Base-by-base conservation (phyloP, 2,113 vertebrate species). In the Oreochromis aureus region DNA sequence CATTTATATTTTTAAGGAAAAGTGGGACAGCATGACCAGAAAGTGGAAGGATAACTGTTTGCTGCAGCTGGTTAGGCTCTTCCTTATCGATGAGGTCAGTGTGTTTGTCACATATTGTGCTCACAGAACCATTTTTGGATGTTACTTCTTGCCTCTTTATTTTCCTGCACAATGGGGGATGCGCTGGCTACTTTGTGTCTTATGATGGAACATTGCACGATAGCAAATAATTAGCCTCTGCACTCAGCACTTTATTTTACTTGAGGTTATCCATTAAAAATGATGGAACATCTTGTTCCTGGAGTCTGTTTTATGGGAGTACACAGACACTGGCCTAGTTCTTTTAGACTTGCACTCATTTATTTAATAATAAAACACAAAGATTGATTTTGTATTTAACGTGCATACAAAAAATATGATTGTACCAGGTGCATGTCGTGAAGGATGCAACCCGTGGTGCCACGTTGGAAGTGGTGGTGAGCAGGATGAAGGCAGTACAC, bases 11-110 rank as follows among this genome's bases (percentile, higher is more conserved):
- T 46, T n/a, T 58, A 80, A 99, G 99, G 99, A 99, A 96, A 99
- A 99, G 94, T 99, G 98, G 99, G 99, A 99, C 95, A 99, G 97
- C 90, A 98, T 99, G 98, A 99, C 98, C n/a, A 98, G 98, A 88
- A 99, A 97, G 90, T 99, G 98, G 99, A 98, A 96, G 92, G 97
- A 98, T 89, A 99, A 98, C 90, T 98, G 97, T 90, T 93, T 99
- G 91, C 95, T 99, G 89, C 97, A 98, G 54, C 95, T 98, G 12
- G 98, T 99, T 84, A 96, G 97, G 66, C 97, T 99, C 0, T 98
- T 99, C 91, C 98, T 99, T 53, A 98, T 99, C 53, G 99, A 99
- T 94, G 99, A 99, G 97, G 99, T 94, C 51, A 82, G 88, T 89
- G 66, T 11, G 58, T 86, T 71, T 46, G 13, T 46, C 24, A 73